Percentiles rank a stretch among this genome's conserved stretches.
phyloP scores from a whole-genome alignment of 2,113 vertebrate species.

The Caracal caracal region DNA sequence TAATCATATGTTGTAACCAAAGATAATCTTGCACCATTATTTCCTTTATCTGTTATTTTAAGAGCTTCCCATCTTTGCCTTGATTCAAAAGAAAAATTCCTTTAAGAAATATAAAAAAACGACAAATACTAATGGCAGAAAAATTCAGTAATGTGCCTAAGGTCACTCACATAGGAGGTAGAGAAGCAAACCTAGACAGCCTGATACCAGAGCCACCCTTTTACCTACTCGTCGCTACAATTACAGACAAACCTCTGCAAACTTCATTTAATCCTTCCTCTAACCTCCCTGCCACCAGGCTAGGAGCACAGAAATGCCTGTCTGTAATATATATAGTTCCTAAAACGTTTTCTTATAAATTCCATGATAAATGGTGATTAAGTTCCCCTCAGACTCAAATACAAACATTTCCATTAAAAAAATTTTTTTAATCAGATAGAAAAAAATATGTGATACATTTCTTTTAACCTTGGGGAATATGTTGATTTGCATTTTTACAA shows the following conservation, averaged over 20 bases:
- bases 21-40: constrained; percentile 54
- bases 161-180: background rate
- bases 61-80: constrained; percentile 17
- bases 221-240: background rate
- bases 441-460: constrained; percentile 4
- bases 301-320: background rate
- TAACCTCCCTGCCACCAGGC: background rate
- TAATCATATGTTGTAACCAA: constrained; percentile 50
- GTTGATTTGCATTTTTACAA: constrained; percentile 43
- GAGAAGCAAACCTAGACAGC: background rate
- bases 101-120: background rate
- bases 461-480: background rate
- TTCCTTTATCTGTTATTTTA: constrained; percentile 53
- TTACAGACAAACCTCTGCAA: background rate
- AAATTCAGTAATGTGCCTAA: background rate
- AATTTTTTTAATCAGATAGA: background rate
- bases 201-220: background rate
- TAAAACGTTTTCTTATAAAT: background rate
- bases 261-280: background rate
- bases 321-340: background rate
- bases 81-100: constrained; percentile 10
- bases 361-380: constrained; percentile 1
- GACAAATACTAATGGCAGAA: background rate
- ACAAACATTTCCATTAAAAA: constrained; percentile 16
- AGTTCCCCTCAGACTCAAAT: constrained; percentile 1